phyloP scores from a whole-genome alignment of 2,797 vertebrate genomes.

The Scolopax bukidnonensis region DNA sequence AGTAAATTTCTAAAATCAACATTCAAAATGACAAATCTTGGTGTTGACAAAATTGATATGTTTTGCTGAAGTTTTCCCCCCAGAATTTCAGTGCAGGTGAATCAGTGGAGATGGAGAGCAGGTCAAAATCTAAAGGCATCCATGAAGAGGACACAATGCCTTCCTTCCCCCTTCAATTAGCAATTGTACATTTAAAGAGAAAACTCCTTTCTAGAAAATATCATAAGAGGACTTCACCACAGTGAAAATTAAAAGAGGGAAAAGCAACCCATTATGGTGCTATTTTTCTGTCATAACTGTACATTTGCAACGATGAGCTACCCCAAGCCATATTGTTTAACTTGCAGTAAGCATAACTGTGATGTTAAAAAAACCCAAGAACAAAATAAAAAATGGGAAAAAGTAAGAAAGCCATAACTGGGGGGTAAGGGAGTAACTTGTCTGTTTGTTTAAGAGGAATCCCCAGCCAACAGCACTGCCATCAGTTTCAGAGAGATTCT shows the following conservation, averaged over 20 bases:
- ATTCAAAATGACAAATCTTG: not conserved
- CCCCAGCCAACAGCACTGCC: not conserved
- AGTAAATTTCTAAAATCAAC: not conserved
- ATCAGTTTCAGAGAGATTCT: not conserved
- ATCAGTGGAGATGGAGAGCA: not conserved
- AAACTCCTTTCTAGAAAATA: not conserved
- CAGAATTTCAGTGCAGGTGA: not conserved
- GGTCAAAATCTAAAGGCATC: not conserved
- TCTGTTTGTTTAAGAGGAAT: not conserved
- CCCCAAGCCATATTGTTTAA: not conserved
- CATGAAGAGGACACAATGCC: not conserved
- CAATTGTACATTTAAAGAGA: not conserved
- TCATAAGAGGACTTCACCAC: not conserved
- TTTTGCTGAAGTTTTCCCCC: not conserved
- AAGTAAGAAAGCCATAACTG: not conserved
- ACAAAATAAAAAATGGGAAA: not conserved
- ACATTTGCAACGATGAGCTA: not conserved
- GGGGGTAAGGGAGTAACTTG: accelerated
- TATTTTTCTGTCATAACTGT: not conserved
- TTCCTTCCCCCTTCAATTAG: not conserved
- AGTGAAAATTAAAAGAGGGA: not conserved
- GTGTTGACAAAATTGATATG: not conserved
- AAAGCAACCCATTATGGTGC: not conserved
- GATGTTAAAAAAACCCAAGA: not conserved
- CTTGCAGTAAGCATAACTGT: not conserved